Conservation (phyloP, 2,113 vertebrate genomes). For the Cyprinus carpio region DNA sequence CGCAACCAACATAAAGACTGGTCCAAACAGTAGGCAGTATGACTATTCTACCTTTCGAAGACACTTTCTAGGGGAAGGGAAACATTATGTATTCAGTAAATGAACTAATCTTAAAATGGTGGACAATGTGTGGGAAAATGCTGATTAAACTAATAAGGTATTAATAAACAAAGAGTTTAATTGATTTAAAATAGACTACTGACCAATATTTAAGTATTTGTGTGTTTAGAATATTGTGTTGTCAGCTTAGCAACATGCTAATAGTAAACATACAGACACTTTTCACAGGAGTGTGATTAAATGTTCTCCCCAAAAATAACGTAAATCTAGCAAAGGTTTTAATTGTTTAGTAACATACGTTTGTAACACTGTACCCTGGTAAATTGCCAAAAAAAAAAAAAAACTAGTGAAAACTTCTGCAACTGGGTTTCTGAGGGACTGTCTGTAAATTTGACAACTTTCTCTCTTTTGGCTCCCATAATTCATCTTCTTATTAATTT, state of each 20-base stretch:
- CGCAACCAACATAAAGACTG: not conserved
- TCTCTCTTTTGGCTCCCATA: not conserved
- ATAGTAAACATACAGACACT: not conserved
- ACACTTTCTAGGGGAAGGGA: not conserved
- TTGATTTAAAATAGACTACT: not conserved
- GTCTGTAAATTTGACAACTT: not conserved
- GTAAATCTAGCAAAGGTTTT: not conserved
- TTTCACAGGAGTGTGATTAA: not conserved
- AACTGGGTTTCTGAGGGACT: not conserved
- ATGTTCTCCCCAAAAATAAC: not conserved
- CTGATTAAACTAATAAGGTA: not conserved
- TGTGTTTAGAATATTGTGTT: not conserved
- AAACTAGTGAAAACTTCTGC: not conserved
- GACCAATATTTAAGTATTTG: not conserved
- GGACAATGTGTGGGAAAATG: not conserved
- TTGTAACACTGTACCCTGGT: not conserved
- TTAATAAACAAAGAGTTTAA: not conserved
- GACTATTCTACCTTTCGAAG: not conserved
- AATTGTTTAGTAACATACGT: not conserved
- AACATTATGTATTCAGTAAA: not conserved
- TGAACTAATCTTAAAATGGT: not conserved
- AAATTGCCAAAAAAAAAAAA: not conserved
- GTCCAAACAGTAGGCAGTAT: not conserved
- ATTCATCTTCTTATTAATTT: not conserved
- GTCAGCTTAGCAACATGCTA: not conserved